These are phyloP conservation scores for Antechinus flavipes DNA, from an alignment of 2,113 vertebrate genomes.

Conservation along the genomic window DNA sequence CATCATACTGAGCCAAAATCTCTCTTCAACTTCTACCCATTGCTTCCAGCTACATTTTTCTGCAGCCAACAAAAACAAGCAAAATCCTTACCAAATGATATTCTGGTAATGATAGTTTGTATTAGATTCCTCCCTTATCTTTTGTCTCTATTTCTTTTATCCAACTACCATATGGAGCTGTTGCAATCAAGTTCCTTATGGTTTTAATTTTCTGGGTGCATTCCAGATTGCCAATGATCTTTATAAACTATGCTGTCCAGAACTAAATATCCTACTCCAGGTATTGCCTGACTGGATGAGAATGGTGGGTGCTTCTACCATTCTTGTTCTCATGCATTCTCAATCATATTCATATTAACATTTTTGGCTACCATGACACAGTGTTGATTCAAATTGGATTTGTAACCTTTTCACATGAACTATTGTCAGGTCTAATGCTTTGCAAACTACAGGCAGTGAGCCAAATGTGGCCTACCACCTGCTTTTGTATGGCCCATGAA, in stretches of 20 bases:
- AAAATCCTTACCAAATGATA: neutral
- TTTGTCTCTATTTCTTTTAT: neutral
- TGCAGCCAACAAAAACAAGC: neutral
- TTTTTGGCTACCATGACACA: neutral
- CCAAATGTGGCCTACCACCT: neutral
- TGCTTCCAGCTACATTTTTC: neutral
- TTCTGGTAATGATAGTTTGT: neutral
- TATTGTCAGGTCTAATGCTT: neutral
- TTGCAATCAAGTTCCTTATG: neutral
- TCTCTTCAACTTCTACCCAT: neutral
- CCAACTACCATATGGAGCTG: neutral
- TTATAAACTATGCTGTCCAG: neutral
- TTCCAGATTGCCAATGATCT: neutral
- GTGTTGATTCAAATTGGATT: neutral
- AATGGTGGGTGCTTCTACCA: neutral
- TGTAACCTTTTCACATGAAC: neutral
- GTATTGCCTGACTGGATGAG: neutral
- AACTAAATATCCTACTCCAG: neutral
- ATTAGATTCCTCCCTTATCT: neutral
- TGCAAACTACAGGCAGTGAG: neutral
- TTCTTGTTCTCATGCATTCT: neutral
- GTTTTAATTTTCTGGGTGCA: neutral
- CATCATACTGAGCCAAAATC: neutral
- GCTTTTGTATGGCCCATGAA: neutral
- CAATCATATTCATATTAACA: neutral